These are phyloP conservation scores for Pangasius djambal DNA, from an alignment of 2,797 vertebrate genomes.

Conservation along the genomic window DNA sequence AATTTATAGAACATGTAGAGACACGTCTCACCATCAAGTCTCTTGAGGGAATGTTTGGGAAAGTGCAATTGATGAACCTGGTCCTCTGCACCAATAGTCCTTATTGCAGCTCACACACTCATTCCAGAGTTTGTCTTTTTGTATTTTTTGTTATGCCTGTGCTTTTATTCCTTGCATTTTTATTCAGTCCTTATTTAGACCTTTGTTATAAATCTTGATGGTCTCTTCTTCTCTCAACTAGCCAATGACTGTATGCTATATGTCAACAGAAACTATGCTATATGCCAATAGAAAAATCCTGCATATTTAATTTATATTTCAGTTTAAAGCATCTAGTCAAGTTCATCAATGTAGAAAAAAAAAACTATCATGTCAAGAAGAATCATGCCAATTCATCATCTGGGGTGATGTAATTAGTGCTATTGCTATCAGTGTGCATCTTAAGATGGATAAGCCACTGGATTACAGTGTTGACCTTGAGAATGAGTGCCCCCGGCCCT, in stretches of 20 bases:
- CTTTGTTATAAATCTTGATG: neutral
- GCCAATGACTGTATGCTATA: neutral
- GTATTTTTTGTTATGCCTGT: conserved; percentile 53
- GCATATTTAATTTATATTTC: neutral
- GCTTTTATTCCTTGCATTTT: neutral
- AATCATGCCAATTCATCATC: neutral
- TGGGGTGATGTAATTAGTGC: neutral
- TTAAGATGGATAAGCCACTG: neutral
- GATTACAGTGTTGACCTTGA: neutral
- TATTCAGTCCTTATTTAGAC: neutral
- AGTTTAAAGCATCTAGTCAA: neutral
- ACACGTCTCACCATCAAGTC: conserved; percentile 34
- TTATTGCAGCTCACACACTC: conserved; percentile 24
- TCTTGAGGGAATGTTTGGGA: conserved; percentile 29
- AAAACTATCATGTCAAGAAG: neutral
- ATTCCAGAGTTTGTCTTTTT: conserved; percentile 56
- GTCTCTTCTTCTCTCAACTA: neutral
- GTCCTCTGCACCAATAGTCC: conserved; percentile 26
- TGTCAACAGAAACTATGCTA: neutral
- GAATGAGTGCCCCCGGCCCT: neutral
- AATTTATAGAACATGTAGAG: conserved; percentile 37
- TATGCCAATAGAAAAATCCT: neutral
- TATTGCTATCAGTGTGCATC: neutral
- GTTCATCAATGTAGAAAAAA: neutral
- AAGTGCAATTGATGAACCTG: neutral